Evolutionary conservation across 2,888 invertebrate genomes (phyloP), one percentile per base, ranked within the genome.

Genomic region (Ectemnius lituratus): DNA sequence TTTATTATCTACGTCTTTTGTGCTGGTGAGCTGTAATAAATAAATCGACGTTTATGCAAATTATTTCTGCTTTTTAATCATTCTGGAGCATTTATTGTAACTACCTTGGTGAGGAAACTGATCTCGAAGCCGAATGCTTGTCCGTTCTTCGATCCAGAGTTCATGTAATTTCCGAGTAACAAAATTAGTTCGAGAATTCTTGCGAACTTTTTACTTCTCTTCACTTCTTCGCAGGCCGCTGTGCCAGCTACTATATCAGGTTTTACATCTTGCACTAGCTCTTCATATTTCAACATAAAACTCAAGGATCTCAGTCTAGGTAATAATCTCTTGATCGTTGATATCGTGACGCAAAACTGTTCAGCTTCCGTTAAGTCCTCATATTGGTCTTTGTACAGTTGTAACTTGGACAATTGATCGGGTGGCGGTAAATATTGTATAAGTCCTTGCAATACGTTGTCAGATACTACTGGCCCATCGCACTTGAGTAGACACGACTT

Each of bases 41-140:
- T 37, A 37, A 1, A 37, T 37, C 37, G 37, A 11, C 5, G 11
- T 37, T 37, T 37, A 37, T 37, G 37, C 37, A 37, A 37, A 37
- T 37, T 6, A 11, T 6, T 8, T 11, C 2, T 37, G 37, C 37
- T 37, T 37, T 37, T 37, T 8, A 37, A 37, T 37, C 4, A 37
- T 5, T 37, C 2, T 37, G 37, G 8, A 37, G 37, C 37, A 37
- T 6, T 37, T 52, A 52, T 52, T 52, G 16, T 52, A 52, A 16
- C 8, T 52, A 52, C 97, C 93, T 99, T 99, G 0, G 98, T 96
- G 11, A 99, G 93, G 89, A 97, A 99, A 88, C 96, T 98, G 85
- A 99, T 97, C 91, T 99, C 99, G 91, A 99, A 99, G 0, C 98
- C 99, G 86, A 97, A 96, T 0, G 98, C 97, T 80, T 96, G 97